Conservation (phyloP, 2,113 vertebrate genomes). For the Ibidorhyncha struthersii region DNA sequence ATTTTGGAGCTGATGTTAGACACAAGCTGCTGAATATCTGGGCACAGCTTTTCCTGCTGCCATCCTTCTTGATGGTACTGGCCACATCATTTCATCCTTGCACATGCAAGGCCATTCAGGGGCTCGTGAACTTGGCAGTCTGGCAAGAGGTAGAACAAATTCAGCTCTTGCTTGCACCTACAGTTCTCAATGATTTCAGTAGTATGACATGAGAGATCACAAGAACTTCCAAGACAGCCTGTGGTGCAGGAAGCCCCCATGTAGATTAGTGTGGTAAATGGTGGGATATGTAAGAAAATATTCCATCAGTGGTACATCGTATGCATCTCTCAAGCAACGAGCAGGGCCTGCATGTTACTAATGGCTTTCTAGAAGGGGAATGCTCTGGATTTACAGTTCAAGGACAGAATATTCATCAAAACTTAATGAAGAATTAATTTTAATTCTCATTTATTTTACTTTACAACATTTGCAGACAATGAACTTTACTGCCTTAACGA, state of each 20-base stretch:
- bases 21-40: neutral
- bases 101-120: neutral
- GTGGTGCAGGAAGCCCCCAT: neutral
- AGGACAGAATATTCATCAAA: constrained; percentile 1
- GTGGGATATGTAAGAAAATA: neutral
- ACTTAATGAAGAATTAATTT: constrained; percentile 31
- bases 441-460: constrained; percentile 25
- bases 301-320: neutral
- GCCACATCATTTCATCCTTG: neutral
- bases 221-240: neutral
- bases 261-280: neutral
- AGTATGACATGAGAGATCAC: neutral
- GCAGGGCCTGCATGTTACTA: neutral
- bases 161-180: neutral
- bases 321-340: neutral
- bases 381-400: neutral
- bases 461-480: constrained; percentile 5
- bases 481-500: neutral
- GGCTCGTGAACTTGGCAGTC: neutral
- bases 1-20: neutral
- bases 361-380: neutral
- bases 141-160: neutral
- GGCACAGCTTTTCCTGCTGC: neutral
- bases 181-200: neutral
- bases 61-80: neutral